Evolutionary conservation across 1,140 invertebrate genomes (phyloP).

Genomic region (Lanistes nyassanus): DNA sequence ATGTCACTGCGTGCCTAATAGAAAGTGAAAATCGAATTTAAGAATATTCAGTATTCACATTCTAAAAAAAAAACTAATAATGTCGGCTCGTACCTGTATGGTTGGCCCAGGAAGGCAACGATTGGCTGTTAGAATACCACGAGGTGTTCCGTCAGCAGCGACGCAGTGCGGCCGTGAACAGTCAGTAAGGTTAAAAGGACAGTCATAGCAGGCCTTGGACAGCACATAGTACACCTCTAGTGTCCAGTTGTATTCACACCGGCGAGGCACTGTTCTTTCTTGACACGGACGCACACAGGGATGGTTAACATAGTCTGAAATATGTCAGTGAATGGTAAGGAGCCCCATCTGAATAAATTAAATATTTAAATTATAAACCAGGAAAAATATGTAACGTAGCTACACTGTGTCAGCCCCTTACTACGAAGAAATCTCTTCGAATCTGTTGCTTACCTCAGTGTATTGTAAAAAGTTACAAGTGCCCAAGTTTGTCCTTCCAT

Average conservation of each 20-base stretch:
- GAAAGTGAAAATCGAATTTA: too few species aligned
- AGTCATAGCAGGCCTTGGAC: slow-evolving; percentile 82
- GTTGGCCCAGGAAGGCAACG: slow-evolving; percentile 85
- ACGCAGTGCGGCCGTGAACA: slow-evolving; percentile 84
- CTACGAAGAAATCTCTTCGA: too few species aligned
- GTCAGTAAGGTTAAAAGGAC: slow-evolving; percentile 80
- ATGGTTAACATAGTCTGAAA: slow-evolving; percentile 31
- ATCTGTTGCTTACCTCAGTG: too few species aligned
- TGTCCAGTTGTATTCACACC: slow-evolving; percentile 29
- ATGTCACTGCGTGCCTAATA: too few species aligned
- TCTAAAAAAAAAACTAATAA: neutral
- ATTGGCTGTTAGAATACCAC: slow-evolving; percentile 82
- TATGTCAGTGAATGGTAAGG: neutral
- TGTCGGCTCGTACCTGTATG: slow-evolving; percentile 73
- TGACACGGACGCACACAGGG: slow-evolving; percentile 30
- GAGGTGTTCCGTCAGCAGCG: slow-evolving; percentile 80
- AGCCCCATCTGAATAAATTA: too few species aligned
- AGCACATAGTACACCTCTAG: slow-evolving; percentile 32
- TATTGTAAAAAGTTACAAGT: too few species aligned
- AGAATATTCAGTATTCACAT: too few species aligned
- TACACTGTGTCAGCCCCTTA: too few species aligned
- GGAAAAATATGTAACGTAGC: too few species aligned
- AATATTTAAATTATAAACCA: too few species aligned
- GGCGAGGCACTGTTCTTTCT: slow-evolving; percentile 5
- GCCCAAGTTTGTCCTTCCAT: too few species aligned